Evolutionary conservation across 2,113 vertebrate genomes (phyloP).

Genomic region (Perca schrenkii): DNA sequence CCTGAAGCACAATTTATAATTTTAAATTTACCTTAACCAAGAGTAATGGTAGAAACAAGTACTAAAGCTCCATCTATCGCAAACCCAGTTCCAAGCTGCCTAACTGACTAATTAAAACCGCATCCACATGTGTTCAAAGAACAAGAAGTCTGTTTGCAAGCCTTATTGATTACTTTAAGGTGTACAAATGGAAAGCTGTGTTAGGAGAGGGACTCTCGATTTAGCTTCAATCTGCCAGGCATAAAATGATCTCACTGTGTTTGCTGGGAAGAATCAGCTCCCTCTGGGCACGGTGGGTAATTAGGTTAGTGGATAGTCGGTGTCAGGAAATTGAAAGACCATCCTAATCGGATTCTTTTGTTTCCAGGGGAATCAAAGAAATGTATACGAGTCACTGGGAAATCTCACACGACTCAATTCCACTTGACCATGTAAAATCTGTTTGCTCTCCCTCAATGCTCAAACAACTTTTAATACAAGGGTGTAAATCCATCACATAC

Average conservation of each 20-base stretch:
- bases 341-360: slow-evolving; percentile 94
- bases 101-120: slow-evolving; percentile 80
- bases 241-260: slow-evolving; percentile 90
- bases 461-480: slow-evolving; percentile 72
- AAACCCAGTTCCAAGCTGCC: slow-evolving; percentile 65
- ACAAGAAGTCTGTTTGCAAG: slow-evolving; percentile 82
- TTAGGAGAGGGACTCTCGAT: slow-evolving; percentile 82
- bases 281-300: slow-evolving; percentile 93
- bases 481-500: slow-evolving; percentile 55
- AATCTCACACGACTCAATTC: slow-evolving; percentile 82
- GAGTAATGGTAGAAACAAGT: slow-evolving; percentile 66
- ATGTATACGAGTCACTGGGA: slow-evolving; percentile 85
- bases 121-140: slow-evolving; percentile 80
- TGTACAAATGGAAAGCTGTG: slow-evolving; percentile 81
- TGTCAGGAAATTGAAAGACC: slow-evolving; percentile 99
- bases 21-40: slow-evolving; percentile 72
- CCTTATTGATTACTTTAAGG: slow-evolving; percentile 85
- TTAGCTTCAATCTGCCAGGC: slow-evolving; percentile 89
- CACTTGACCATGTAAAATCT: slow-evolving; percentile 80
- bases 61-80: slow-evolving; percentile 61
- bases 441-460: slow-evolving; percentile 78
- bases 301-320: slow-evolving; percentile 99
- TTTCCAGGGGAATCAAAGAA: slow-evolving; percentile 91
- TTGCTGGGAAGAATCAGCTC: slow-evolving; percentile 90
- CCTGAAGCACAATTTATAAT: slow-evolving; percentile 65